These are phyloP conservation scores for Takifugu bimaculatus DNA, from an alignment of 2,113 vertebrate species.

Conservation along the genomic window DNA sequence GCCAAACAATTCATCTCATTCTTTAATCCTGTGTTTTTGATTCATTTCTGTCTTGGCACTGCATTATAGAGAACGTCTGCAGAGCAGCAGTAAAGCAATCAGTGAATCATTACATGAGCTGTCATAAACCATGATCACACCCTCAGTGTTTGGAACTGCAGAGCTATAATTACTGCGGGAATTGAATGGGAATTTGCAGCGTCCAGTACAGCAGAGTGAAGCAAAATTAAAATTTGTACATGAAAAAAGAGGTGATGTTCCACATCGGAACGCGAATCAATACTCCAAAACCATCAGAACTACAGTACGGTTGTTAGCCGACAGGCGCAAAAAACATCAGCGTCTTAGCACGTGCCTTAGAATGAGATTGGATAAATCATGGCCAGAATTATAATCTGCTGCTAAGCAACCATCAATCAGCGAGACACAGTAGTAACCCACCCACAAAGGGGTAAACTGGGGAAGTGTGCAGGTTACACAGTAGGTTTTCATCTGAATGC, in stretches of 20 bases:
- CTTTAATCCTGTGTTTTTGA: conserved; percentile 6
- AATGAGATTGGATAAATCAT: too few relatives aligned
- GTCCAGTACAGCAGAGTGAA: conserved; percentile 8
- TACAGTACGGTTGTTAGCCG: too few relatives aligned
- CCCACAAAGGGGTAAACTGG: too few relatives aligned
- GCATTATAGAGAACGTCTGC: conserved; percentile 20
- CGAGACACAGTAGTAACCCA: too few relatives aligned
- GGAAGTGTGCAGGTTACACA: too few relatives aligned
- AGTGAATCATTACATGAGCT: conserved; percentile 26
- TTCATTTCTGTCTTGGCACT: conserved; percentile 29
- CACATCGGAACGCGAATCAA: too few relatives aligned
- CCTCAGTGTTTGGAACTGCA: conserved; percentile 26
- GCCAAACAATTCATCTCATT: conserved; percentile 20
- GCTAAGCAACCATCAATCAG: too few relatives aligned
- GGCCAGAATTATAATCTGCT: too few relatives aligned
- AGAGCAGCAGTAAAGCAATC: conserved; percentile 30
- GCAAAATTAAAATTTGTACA: conserved; percentile 16
- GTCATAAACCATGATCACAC: conserved; percentile 28
- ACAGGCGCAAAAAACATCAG: too few relatives aligned
- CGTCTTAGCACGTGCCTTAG: too few relatives aligned
- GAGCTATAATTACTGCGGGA: conserved; percentile 49
- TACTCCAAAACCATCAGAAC: too few relatives aligned
- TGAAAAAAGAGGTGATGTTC: background rate
- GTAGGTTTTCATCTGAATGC: too few relatives aligned
- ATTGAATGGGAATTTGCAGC: conserved; percentile 11